Evolutionary conservation across 2,113 vertebrate genomes (phyloP).

Genomic region (Clarias magur): DNA sequence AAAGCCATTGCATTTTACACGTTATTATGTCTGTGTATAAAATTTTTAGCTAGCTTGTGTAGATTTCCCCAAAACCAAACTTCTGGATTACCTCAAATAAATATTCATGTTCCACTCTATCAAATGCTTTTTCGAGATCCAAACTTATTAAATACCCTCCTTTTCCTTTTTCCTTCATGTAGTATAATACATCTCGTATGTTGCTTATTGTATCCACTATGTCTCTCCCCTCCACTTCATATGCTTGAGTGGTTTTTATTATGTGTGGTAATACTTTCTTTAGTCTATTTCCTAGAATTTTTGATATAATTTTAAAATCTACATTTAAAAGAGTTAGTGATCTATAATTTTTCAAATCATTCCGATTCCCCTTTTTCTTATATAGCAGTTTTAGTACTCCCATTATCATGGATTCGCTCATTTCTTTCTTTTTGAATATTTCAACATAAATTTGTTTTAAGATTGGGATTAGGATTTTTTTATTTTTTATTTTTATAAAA

Average conservation of each 20-base stretch:
- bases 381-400: conserved; percentile 18
- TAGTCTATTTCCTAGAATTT: not conserved
- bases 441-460: not conserved
- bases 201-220: not conserved
- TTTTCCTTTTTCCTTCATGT: not conserved
- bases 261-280: not conserved
- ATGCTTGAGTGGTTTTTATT: not conserved
- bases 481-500: not conserved
- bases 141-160: not conserved
- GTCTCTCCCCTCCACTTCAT: not conserved
- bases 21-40: not conserved
- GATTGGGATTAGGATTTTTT: not conserved
- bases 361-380: not conserved
- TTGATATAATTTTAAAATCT: not conserved
- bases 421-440: not conserved
- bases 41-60: not conserved
- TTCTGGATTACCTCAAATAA: not conserved
- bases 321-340: not conserved
- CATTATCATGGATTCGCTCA: not conserved
- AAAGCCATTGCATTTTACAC: not conserved
- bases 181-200: not conserved
- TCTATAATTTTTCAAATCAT: not conserved
- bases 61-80: not conserved
- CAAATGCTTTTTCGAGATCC: not conserved
- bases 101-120: not conserved